These are phyloP conservation scores for Hemicentrotus pulcherrimus DNA, from an alignment of 35 echinoderm and acorn worm genomes.

Conservation along the genomic window DNA sequence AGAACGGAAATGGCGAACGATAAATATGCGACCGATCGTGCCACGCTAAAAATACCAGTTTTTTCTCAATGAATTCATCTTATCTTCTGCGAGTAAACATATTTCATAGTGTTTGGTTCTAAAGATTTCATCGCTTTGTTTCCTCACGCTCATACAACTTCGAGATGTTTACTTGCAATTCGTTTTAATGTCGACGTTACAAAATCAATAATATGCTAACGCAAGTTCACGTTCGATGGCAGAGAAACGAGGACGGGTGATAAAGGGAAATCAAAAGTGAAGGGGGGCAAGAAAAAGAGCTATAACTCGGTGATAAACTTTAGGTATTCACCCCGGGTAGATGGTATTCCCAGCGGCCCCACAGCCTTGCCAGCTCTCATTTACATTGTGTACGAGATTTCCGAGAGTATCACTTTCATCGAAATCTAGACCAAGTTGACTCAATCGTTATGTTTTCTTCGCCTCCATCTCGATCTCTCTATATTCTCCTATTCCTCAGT, in stretches of 20 bases:
- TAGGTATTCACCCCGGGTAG: neutral
- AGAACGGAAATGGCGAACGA: neutral
- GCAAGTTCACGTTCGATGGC: neutral
- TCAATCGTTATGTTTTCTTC: conserved; percentile 19
- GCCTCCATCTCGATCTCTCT: neutral
- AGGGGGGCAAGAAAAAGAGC: neutral
- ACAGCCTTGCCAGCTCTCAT: neutral
- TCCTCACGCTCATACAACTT: neutral
- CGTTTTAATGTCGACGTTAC: neutral
- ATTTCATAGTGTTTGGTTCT: neutral
- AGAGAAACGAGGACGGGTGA: neutral
- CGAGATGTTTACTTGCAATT: neutral
- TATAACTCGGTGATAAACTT: neutral
- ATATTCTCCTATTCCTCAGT: neutral
- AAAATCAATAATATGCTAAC: conserved; percentile 2
- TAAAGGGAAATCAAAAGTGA: neutral
- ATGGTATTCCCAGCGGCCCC: neutral
- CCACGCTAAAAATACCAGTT: neutral
- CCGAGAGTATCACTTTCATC: neutral
- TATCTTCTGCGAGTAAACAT: neutral
- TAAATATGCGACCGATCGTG: neutral
- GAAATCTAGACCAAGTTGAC: conserved; percentile 10
- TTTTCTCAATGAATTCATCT: neutral
- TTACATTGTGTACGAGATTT: conserved; percentile 1
- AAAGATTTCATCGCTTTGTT: neutral